phyloP scores from a whole-genome alignment of 2,113 vertebrate genomes.

The Daphoenositta chrysoptera region DNA sequence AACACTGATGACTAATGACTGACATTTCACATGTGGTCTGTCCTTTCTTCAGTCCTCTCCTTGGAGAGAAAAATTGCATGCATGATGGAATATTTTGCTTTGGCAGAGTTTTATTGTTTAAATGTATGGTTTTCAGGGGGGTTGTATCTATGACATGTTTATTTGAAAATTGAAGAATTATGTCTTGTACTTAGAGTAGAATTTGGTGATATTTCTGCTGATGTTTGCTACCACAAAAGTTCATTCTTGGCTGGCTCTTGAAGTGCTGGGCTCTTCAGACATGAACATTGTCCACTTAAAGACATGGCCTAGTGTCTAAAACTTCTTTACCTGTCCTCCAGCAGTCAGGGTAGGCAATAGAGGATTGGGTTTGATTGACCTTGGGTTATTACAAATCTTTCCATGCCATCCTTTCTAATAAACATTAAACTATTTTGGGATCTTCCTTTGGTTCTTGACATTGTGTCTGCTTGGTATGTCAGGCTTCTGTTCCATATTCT shows the following conservation, averaged over 20 bases:
- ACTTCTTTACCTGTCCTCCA: neutral
- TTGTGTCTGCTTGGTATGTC: neutral
- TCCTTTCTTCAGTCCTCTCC: neutral
- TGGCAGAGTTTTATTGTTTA: neutral
- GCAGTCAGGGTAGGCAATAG: neutral
- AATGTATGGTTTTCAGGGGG: neutral
- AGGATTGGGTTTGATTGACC: neutral
- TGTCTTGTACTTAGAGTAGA: neutral
- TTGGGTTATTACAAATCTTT: neutral
- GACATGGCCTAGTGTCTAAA: neutral
- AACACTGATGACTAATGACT: neutral
- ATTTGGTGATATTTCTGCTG: neutral
- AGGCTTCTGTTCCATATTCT: constrained; percentile 40
- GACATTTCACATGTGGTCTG: neutral
- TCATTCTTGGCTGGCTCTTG: neutral
- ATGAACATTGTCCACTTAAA: neutral
- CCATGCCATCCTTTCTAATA: neutral
- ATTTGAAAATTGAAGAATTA: constrained; percentile 12
- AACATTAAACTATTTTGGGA: neutral
- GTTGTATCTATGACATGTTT: neutral
- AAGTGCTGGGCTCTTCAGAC: neutral
- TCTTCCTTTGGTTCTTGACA: neutral
- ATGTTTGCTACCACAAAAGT: neutral
- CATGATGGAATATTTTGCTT: neutral
- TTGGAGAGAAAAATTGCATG: neutral